Evolutionary conservation across 2,888 invertebrate genomes (phyloP).

Genomic region (Sminthurides aquaticus): DNA sequence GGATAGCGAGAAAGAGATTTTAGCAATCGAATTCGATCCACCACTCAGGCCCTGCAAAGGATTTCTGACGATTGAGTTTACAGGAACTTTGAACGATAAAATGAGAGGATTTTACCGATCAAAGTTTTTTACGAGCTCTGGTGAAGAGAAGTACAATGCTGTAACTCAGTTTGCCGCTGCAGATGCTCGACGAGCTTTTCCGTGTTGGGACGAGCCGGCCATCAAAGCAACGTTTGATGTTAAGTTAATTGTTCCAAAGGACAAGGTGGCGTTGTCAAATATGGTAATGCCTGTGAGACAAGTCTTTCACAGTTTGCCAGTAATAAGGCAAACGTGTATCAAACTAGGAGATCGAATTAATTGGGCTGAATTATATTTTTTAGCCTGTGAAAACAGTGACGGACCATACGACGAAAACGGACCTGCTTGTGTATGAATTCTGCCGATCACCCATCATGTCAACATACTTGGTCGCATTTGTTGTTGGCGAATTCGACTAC

Average conservation of each 20-base stretch:
- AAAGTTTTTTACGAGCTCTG: conserved; percentile 63
- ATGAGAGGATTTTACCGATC: conserved; percentile 93
- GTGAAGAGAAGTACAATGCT: conserved; percentile 72
- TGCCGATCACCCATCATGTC: conserved; percentile 27
- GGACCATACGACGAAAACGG: not conserved
- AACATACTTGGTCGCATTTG: conserved; percentile 33
- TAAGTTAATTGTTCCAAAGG: conserved; percentile 68
- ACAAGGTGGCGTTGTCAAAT: conserved; percentile 82
- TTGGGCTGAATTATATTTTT: too few relatives aligned
- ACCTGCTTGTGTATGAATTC: not conserved
- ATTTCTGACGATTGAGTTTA: conserved; percentile 61
- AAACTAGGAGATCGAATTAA: too few relatives aligned
- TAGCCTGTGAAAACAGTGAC: not conserved
- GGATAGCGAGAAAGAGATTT: conserved; percentile 17
- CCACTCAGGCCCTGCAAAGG: conserved; percentile 31
- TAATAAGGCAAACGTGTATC: too few relatives aligned
- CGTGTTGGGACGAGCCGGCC: conserved; percentile 97
- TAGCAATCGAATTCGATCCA: conserved; percentile 25
- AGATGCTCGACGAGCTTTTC: conserved; percentile 81
- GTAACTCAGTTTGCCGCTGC: conserved; percentile 89
- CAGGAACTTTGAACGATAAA: conserved; percentile 81
- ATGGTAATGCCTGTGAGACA: too few relatives aligned
- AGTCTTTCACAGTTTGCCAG: too few relatives aligned
- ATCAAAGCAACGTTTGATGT: conserved; percentile 92
- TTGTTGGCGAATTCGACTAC: conserved; percentile 32